Percentiles rank a stretch among this genome's conserved stretches.
phyloP scores from a whole-genome alignment of 2,113 vertebrate genomes.

The Epinephelus lanceolatus region DNA sequence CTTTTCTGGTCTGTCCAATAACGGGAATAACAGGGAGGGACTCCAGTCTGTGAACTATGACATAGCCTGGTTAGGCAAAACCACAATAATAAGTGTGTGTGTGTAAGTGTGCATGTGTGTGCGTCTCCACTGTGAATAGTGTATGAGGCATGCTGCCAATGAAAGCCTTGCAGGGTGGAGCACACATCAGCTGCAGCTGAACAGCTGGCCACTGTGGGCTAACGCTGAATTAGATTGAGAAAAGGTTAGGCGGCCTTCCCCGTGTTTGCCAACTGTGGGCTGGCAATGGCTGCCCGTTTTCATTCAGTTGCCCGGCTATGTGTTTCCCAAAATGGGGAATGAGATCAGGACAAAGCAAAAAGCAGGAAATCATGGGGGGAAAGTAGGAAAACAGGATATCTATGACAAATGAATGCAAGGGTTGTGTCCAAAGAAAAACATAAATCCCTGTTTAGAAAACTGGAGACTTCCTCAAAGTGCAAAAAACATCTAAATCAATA shows the following conservation, averaged over 20 bases:
- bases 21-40: constrained; percentile 41
- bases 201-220: constrained; percentile 76
- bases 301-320: constrained; percentile 23
- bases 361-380: constrained; percentile 42
- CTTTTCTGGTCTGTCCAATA: constrained; percentile 36
- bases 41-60: constrained; percentile 35
- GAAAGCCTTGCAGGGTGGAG: constrained; percentile 77
- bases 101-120: constrained; percentile 4
- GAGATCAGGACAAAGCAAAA: constrained; percentile 40
- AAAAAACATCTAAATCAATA: background rate
- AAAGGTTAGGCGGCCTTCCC: constrained; percentile 60
- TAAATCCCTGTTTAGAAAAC: background rate
- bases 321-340: constrained; percentile 42
- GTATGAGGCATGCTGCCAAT: constrained; percentile 71
- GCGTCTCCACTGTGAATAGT: constrained; percentile 29
- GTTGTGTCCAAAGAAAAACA: background rate
- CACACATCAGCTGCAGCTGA: constrained; percentile 75
- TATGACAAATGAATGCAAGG: background rate
- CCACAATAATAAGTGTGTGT: constrained; percentile 52
- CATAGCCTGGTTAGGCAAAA: constrained; percentile 48
- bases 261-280: constrained; percentile 62
- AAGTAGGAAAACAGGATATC: constrained; percentile 20
- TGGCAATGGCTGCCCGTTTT: constrained; percentile 54
- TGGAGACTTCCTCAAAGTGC: background rate
- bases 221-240: constrained; percentile 47